Base-by-base conservation (phyloP, 2,888 invertebrate genomes). In the Phorcus lineatus region DNA sequence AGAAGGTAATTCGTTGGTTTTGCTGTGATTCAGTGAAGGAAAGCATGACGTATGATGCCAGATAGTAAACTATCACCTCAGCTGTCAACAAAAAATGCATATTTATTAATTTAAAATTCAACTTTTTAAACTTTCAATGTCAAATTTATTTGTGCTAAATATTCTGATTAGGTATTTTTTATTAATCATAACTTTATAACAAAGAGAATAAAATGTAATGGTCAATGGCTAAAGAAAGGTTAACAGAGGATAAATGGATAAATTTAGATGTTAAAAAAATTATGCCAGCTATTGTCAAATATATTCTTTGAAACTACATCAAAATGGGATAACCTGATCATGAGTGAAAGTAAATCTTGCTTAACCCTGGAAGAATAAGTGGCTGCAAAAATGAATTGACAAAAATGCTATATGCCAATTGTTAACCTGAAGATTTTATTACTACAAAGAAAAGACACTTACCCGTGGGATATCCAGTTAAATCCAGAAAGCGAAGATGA, bases 391-490 rank as follows among this genome's bases (percentile, higher is more conserved):
- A 57, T n/a, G n/a, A 9, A 1, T 11, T 19, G 22, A 19, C 24
- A 24, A 24, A 7, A n/a, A 57, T 24, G 22, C 22, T n/a, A 6
- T 55, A 55, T 19, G 16, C 19, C 31, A 6, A 19, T 36, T 67
- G 3, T 28, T 24, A 67, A 67, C 16, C n/a, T 19, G n/a, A 55
- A 55, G n/a, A n/a, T n/a, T 55, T 19, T 11, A 47, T 47, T 47
- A 13, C 13, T 47, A 13, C 11, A 47, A 13, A 47, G 13, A 1
- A 9, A 3, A 11, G 70, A 3, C 1, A 28, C 77, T 80, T 82
- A 92, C 92, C 91, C 83, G 91, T 89, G 16, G 92, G 92, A 83
- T 88, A 92, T 19, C 91, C 92, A 74, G 91, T 87, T 55, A 92
- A 85, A 81, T 92, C 92, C 24, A 92, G 80, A 83, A 83, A 90